Evolutionary conservation across 2,888 invertebrate species (phyloP).

Genomic region (Tetranychus truncatus): DNA sequence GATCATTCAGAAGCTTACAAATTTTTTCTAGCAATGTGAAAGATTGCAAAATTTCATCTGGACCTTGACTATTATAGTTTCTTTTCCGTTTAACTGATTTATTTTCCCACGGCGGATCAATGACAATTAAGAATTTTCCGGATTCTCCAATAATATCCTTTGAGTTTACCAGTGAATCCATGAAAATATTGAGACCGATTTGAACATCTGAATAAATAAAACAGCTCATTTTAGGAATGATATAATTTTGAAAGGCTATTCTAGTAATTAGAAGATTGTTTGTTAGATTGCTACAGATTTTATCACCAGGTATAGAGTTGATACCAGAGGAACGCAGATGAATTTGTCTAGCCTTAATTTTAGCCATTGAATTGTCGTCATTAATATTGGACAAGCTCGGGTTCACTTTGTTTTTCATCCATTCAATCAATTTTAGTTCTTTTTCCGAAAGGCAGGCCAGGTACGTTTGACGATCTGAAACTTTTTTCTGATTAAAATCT

Average conservation of each 20-base stretch:
- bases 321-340: neutral
- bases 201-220: neutral
- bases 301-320: neutral
- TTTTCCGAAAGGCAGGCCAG: neutral
- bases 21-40: constrained; percentile 9
- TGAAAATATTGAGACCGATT: neutral
- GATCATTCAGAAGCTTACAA: neutral
- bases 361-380: neutral
- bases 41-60: constrained; percentile 12
- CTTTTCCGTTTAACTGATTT: constrained; percentile 20
- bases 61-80: constrained; percentile 13
- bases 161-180: neutral
- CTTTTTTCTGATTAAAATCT: neutral
- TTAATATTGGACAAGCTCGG: too few relatives aligned
- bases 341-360: constrained; percentile 1
- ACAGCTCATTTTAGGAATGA: neutral
- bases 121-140: constrained; percentile 14
- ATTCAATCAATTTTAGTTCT: neutral
- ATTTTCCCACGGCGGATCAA: constrained; percentile 21
- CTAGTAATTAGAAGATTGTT: neutral
- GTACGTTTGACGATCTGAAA: neutral
- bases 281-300: neutral
- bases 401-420: neutral
- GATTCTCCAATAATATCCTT: neutral
- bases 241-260: neutral